phyloP scores from a whole-genome alignment of 1,140 invertebrate species.

The Calliphora vicina region DNA sequence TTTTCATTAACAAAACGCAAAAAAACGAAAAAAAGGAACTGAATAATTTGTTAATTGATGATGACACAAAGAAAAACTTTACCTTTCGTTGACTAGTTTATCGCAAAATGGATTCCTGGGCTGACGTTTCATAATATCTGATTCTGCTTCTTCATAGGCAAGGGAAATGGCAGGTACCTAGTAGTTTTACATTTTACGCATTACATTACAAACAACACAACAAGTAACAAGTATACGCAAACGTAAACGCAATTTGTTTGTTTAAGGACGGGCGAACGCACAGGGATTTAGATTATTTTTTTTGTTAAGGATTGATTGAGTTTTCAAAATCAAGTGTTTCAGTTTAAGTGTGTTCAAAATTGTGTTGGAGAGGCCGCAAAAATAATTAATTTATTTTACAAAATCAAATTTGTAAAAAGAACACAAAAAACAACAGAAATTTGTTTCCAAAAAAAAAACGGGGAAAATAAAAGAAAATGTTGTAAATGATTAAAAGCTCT shows the following conservation, averaged over 20 bases:
- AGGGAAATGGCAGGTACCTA: slow-evolving; percentile 99
- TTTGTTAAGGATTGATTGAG: background rate
- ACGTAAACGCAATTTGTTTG: background rate
- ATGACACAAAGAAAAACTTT: slow-evolving; percentile 62
- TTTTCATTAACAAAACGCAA: background rate
- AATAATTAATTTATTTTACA: background rate
- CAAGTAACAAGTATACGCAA: background rate
- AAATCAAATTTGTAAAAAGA: background rate
- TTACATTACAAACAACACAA: background rate
- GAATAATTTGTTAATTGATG: background rate
- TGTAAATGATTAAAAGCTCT: background rate
- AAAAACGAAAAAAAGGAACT: background rate
- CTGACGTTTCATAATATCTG: slow-evolving; percentile 99
- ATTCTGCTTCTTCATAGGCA: slow-evolving; percentile 99
- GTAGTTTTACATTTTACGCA: slow-evolving; percentile 21
- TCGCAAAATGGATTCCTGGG: slow-evolving; percentile 96
- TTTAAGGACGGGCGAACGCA: background rate
- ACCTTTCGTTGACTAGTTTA: slow-evolving; percentile 99
- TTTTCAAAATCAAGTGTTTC: background rate
- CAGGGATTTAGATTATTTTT: background rate
- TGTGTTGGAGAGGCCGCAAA: background rate
- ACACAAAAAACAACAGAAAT: too few species aligned
- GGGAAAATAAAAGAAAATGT: too few species aligned
- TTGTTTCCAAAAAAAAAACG: background rate
- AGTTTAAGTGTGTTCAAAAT: background rate